phyloP scores from a whole-genome alignment of 2,113 vertebrate genomes.

The Eclectus roratus region DNA sequence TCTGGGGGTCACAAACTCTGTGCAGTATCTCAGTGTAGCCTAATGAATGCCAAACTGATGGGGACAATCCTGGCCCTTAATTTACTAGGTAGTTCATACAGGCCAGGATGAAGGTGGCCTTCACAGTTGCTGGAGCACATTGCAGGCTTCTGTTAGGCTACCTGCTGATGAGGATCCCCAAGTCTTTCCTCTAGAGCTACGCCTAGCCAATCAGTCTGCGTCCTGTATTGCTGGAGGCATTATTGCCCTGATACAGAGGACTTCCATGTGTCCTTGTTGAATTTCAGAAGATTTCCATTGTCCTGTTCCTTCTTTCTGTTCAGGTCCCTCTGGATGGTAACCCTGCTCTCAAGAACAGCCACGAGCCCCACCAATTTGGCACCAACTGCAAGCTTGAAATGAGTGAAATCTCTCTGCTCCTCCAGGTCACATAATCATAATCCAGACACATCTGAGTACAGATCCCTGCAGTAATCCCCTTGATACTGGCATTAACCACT shows the following conservation, averaged over 20 bases:
- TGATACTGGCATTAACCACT: background rate
- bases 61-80: background rate
- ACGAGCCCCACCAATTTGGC: rapidly evolving
- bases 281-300: background rate
- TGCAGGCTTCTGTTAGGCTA: background rate
- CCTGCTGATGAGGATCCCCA: background rate
- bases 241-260: background rate
- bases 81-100: background rate
- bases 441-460: background rate
- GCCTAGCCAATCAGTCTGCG: background rate
- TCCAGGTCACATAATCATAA: background rate
- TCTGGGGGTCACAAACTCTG: background rate
- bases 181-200: background rate
- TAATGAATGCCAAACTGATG: background rate
- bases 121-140: background rate
- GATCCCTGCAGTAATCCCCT: background rate
- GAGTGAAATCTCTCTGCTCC: background rate
- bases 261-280: background rate
- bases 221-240: background rate
- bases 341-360: background rate
- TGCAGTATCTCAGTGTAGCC: background rate
- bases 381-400: background rate
- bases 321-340: background rate
- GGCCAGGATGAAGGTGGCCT: background rate
- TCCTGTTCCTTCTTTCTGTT: background rate